A percentile compares a stretch with the other conserved stretches of the same genome.
phyloP scores from a whole-genome alignment of 2,797 vertebrate genomes.

The Neomorphus geoffroyi region DNA sequence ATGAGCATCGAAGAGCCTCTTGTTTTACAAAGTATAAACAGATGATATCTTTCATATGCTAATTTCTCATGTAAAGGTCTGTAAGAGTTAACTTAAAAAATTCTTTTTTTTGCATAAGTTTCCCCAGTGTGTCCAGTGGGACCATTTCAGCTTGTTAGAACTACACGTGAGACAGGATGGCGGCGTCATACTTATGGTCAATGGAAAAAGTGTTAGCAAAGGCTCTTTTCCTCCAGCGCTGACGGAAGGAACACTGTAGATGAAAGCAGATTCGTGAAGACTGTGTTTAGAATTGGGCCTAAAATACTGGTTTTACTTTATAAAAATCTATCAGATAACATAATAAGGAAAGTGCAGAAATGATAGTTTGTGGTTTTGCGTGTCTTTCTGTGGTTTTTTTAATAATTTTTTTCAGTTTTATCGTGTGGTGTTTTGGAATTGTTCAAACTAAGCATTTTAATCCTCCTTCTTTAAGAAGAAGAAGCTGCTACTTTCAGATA shows the following conservation, averaged over 20 bases:
- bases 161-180: not conserved
- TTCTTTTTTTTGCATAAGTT: not conserved
- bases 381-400: not conserved
- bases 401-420: constrained; percentile 44
- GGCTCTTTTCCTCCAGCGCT: not conserved
- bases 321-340: not conserved
- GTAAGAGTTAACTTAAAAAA: not conserved
- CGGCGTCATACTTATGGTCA: not conserved
- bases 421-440: not conserved
- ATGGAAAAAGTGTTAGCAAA: not conserved
- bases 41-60: constrained; percentile 37
- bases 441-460: not conserved
- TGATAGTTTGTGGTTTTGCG: too few species aligned
- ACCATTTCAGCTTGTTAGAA: not conserved
- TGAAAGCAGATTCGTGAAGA: not conserved
- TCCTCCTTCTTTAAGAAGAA: not conserved
- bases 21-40: constrained; percentile 32
- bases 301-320: not conserved
- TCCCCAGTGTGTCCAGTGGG: not conserved
- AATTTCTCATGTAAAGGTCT: not conserved
- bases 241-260: not conserved
- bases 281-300: not conserved
- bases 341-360: too few species aligned
- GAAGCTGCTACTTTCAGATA: not conserved
- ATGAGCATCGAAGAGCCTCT: not conserved